Evolutionary conservation across 1,140 invertebrate genomes (phyloP).

Genomic region (Heterodera schachtii): DNA sequence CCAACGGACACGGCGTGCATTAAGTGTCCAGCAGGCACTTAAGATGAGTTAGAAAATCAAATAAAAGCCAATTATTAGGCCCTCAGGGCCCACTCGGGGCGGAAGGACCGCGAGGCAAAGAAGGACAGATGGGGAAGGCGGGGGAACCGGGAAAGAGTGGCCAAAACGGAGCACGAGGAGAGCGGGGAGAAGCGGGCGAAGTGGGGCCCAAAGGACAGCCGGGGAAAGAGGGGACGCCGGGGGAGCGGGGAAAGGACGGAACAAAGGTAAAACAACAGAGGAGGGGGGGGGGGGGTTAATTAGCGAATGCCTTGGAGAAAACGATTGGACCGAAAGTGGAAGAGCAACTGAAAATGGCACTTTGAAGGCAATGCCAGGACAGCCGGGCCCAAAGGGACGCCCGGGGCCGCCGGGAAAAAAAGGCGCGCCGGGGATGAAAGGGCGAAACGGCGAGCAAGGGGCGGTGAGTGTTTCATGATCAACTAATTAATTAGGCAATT

Average conservation of each 20-base stretch:
- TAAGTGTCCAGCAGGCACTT: constrained; percentile 21
- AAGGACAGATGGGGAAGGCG: background rate
- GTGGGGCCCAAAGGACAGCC: constrained; percentile 25
- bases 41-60: background rate
- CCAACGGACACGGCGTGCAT: constrained; percentile 26
- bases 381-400: constrained; percentile 29
- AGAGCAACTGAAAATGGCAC: background rate
- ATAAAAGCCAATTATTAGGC: background rate
- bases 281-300: too few relatives aligned
- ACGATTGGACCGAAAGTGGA: too few relatives aligned
- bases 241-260: background rate
- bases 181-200: constrained; percentile 19
- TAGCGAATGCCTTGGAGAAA: too few relatives aligned
- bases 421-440: constrained; percentile 20
- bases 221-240: constrained; percentile 23
- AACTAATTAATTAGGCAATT: background rate
- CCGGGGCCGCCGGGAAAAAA: constrained; percentile 23
- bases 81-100: constrained; percentile 6
- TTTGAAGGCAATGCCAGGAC: constrained; percentile 4
- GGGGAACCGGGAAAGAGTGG: constrained; percentile 12
- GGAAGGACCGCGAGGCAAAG: background rate
- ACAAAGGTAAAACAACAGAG: too few relatives aligned
- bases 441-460: constrained; percentile 19
- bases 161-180: constrained; percentile 20
- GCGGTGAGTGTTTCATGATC: background rate